These are phyloP conservation scores for Barypeithes pellucidus DNA, from an alignment of 2,888 invertebrate genomes.

Conservation along the genomic window DNA sequence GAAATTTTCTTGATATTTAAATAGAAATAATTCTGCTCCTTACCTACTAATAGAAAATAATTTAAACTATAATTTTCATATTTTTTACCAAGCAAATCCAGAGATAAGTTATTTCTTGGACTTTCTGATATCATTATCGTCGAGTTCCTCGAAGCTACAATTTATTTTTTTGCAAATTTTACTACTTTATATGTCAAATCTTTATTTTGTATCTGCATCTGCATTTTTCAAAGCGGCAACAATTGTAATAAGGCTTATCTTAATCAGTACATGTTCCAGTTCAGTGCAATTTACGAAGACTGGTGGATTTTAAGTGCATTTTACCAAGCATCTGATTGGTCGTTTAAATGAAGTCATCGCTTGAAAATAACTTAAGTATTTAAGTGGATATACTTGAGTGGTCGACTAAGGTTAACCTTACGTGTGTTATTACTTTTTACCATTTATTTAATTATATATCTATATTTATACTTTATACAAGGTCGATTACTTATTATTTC, in stretches of 20 bases:
- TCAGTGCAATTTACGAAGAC: constrained; percentile 22
- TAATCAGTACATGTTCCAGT: constrained; percentile 27
- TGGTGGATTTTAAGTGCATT: constrained; percentile 27
- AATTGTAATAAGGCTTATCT: constrained; percentile 40
- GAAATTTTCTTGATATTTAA: no score
- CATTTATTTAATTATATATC: constrained; percentile 9
- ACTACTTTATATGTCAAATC: neutral
- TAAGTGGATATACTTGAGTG: constrained; percentile 31
- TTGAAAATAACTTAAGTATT: constrained; percentile 32
- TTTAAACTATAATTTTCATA: no score
- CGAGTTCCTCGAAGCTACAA: neutral
- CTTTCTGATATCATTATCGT: neutral
- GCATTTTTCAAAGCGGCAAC: constrained; percentile 8
- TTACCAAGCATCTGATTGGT: constrained; percentile 16
- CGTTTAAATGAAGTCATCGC: constrained; percentile 31
- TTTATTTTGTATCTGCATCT: neutral
- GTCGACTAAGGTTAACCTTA: constrained; percentile 9
- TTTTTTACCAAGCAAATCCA: no score
- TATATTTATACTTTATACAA: neutral
- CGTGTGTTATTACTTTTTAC: constrained; percentile 13
- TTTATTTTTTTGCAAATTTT: constrained; percentile 4
- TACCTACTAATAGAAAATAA: no score
- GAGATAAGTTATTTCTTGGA: no score
- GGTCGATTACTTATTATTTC: neutral
- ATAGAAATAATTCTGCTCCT: no score